Evolutionary conservation across 2,888 invertebrate genomes (phyloP).

Genomic region (Drosophila sordidula): DNA sequence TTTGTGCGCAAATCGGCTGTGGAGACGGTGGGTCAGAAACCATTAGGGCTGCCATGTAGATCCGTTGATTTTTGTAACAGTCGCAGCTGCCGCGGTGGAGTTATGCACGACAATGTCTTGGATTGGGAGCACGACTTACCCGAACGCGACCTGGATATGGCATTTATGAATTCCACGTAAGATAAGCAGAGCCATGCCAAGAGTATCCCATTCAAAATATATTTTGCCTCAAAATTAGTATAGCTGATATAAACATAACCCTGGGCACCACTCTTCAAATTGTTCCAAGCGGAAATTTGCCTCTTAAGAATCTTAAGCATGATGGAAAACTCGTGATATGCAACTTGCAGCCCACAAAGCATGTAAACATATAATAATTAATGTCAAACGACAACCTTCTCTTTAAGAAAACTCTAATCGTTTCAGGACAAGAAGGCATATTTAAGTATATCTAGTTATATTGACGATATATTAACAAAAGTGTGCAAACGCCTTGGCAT

Average conservation of each 20-base stretch:
- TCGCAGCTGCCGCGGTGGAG: slow-evolving; percentile 95
- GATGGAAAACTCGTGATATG: slow-evolving; percentile 96
- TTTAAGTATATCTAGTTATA: slow-evolving; percentile 94
- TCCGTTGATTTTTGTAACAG: slow-evolving; percentile 86
- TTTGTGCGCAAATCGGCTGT: slow-evolving; percentile 92
- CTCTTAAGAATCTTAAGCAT: slow-evolving; percentile 92
- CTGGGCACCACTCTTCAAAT: slow-evolving; percentile 99
- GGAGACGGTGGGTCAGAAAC: slow-evolving; percentile 92
- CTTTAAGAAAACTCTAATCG: not conserved
- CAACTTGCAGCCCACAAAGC: slow-evolving; percentile 99
- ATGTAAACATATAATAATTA: slow-evolving; percentile 87
- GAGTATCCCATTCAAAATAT: not conserved
- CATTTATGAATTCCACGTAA: slow-evolving; percentile 92
- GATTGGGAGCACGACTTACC: slow-evolving; percentile 99
- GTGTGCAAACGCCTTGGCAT: slow-evolving; percentile 91
- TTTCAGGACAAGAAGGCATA: slow-evolving; percentile 95
- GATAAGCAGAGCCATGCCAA: not conserved
- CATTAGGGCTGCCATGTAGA: slow-evolving; percentile 85
- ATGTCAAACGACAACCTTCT: not conserved
- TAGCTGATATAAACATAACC: slow-evolving; percentile 96
- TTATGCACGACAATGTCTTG: slow-evolving; percentile 94
- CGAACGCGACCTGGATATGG: slow-evolving; percentile 92
- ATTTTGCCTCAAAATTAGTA: slow-evolving; percentile 85
- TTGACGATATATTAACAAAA: slow-evolving; percentile 92
- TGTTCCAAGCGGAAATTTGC: slow-evolving; percentile 97